Evolutionary conservation across 2,797 vertebrate genomes (phyloP).

Genomic region (Eulemur mongoz): DNA sequence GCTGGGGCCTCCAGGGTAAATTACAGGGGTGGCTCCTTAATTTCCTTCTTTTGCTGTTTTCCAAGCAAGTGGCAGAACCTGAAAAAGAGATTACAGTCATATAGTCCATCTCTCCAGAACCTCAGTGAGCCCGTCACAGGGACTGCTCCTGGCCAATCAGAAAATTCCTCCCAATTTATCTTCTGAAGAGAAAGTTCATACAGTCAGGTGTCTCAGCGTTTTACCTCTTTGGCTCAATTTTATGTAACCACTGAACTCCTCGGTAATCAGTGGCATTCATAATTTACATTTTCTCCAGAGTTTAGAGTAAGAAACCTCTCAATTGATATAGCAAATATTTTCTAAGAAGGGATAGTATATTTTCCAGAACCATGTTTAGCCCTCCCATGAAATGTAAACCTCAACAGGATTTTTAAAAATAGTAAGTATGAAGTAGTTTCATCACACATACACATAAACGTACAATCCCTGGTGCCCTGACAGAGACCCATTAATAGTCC

Average conservation of each 20-base stretch:
- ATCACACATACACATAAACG: neutral
- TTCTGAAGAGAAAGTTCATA: neutral
- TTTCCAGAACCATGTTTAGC: slow-evolving; percentile 4
- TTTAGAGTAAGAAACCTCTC: neutral
- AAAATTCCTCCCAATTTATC: neutral
- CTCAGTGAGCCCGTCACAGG: neutral
- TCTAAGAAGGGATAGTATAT: neutral
- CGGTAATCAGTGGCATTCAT: neutral
- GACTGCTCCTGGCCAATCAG: neutral
- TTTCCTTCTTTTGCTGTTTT: slow-evolving; percentile 41
- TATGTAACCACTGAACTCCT: neutral
- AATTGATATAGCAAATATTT: neutral
- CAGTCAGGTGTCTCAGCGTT: neutral
- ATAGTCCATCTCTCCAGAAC: neutral
- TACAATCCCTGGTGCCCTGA: neutral
- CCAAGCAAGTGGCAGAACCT: slow-evolving; percentile 18
- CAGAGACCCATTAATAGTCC: neutral
- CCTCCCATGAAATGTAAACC: neutral
- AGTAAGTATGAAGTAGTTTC: neutral
- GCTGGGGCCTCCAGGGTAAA: neutral
- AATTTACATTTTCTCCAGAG: neutral
- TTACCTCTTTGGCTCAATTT: neutral
- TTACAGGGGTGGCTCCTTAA: neutral
- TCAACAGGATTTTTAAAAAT: neutral
- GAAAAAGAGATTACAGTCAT: slow-evolving; percentile 10